Conservation (phyloP, 2,888 invertebrate species). For the Volucella bombylans region DNA sequence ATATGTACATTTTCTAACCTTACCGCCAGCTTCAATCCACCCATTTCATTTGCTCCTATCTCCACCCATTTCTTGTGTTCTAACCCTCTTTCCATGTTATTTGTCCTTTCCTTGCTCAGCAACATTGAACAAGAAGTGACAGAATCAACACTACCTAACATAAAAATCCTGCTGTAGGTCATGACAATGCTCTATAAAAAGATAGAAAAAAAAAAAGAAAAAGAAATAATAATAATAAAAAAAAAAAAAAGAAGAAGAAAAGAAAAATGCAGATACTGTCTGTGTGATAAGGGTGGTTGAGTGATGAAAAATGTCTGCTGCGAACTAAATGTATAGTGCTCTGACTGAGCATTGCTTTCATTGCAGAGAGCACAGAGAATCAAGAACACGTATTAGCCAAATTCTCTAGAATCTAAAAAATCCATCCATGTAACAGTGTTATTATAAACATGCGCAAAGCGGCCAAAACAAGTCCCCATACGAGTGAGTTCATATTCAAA, state of each 20-base stretch:
- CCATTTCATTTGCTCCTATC: neutral
- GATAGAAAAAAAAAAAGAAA: neutral
- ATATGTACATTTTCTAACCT: too few species aligned
- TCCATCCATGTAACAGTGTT: neutral
- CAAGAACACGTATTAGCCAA: too few species aligned
- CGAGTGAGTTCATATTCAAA: neutral
- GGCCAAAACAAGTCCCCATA: slow-evolving; percentile 12
- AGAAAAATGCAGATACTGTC: neutral
- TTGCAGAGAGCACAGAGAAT: too few species aligned
- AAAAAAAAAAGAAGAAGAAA: neutral
- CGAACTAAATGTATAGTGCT: neutral
- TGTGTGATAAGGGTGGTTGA: slow-evolving; percentile 5
- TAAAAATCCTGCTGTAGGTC: slow-evolving; percentile 61
- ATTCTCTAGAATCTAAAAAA: too few species aligned
- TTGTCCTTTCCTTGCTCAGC: neutral
- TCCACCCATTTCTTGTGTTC: neutral
- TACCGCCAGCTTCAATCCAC: too few species aligned
- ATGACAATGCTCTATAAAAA: slow-evolving; percentile 24
- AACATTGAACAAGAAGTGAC: neutral
- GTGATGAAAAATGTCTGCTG: neutral
- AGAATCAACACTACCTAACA: slow-evolving; percentile 30
- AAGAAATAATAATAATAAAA: neutral
- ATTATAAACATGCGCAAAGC: slow-evolving; percentile 23
- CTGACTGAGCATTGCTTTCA: too few species aligned
- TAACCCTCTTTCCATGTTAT: neutral